Base-by-base conservation (phyloP, 2,113 vertebrate genomes). In the Gopherus evgoodei region DNA sequence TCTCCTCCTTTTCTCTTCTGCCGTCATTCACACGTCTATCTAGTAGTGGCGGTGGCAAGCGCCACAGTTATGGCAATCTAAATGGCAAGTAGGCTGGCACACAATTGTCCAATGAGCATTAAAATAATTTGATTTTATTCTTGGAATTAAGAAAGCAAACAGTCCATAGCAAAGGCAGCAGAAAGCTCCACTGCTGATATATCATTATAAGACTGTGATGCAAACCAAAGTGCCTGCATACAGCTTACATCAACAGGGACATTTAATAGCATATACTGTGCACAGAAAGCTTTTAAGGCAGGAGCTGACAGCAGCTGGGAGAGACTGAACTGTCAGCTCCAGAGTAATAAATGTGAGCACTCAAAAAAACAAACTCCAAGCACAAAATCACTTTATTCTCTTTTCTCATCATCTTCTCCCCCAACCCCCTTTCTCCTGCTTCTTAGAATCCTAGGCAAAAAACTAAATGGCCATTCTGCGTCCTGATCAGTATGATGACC, bases 311-410 rank as follows among this genome's bases (percentile, higher is more conserved):
- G 75, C 72, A 84, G 19, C 11, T 38, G 80, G 50, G 8, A 94
- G 27, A 91, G 90, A 86, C n/a, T 17, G 84, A 83, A 84, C 3
- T 2, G 29, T 91, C 59, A 88, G 21, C 62, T 84, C 49, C 53
- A 90, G 35, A 27, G 52, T 81, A 86, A 91, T 21, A 84, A 94
- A 91, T 31, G 93, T 38, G 84, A 90, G 65, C 65, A 84, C 5
- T 56, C 38, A 79, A 47, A 57, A 89, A 11, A 4, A 90, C 83
- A 81, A 82, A 24, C 6, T 76, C 81, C 12, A 57, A 82, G 65
- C 22, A 35, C 62, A 90, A 42, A 88, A 25, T 3, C 83, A 22
- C 17, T 47, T 65, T 81, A n/a, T n/a, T 82, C 50, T 35, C 24
- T 29, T 59, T 22, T 22, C 19, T 35, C 14, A 0, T 0, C 53